Evolutionary conservation across 2,113 vertebrate species (phyloP), one percentile per base, ranked within the genome.

Genomic region (Turnix velox): DNA sequence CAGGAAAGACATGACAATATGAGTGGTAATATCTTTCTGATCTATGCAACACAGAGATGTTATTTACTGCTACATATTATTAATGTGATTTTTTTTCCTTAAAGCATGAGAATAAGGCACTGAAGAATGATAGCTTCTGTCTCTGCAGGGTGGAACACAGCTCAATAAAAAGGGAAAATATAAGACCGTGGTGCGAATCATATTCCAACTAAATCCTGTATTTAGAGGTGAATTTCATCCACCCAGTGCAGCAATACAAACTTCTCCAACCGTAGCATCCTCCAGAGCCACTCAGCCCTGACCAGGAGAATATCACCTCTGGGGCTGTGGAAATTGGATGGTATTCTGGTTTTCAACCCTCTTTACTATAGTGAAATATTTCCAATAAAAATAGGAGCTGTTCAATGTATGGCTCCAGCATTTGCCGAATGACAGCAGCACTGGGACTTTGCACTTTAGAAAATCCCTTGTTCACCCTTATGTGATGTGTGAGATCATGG

Each of bases 401-500:
- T 85, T 95, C 89, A 77, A 15, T 55, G 92, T 91, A 83, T 46
- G 72, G 43, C 83, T 92, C 37, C 71, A 92, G 42, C 52, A 55
- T 95, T 84, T 58, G 51, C 67, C 6, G 5, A 91, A 92, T 94
- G 89, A 93, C 89, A 91, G 89, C 87, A 93, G 89, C 91, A 28
- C 59, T 83, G 92, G 93, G 95, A 92, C 68, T 90, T 85, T 28
- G 68, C 84, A 69, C 84, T 84, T 92, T 73, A 92, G 95, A 83
- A 92, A 94, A 93, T 87, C 90, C 81, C 92, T 91, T 74, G 67
- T 95, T 96, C 93, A 92, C 92, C 84, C 92, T 94, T 80, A 80
- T 80, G 87, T 25, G 59, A 89, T 63, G 87, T 87, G 94, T 96
- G 96, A 96, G 94, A 88, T 96, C 95, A 96, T 95, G 94, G 95